Conservation (phyloP, 2,113 vertebrate species). For the Lethenteron reissneri region DNA sequence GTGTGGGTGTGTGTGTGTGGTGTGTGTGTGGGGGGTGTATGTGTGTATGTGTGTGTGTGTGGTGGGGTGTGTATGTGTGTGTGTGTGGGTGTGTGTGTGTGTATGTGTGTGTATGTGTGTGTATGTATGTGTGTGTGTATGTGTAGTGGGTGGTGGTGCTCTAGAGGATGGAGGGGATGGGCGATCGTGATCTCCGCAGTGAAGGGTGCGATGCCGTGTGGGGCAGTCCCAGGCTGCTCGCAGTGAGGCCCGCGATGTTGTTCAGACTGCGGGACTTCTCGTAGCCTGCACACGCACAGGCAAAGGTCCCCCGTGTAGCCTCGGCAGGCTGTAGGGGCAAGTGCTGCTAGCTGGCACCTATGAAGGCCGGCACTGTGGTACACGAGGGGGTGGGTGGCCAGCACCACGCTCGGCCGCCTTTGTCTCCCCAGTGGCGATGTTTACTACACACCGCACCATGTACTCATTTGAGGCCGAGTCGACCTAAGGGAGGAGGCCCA, state of each 20-base stretch:
- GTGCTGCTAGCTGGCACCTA: constrained; percentile 11
- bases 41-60: constrained; percentile 11
- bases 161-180: constrained; percentile 70
- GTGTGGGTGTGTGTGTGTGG: constrained; percentile 14
- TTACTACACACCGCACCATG: no score
- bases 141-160: constrained; percentile 13
- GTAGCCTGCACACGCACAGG: constrained; percentile 30
- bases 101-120: background rate
- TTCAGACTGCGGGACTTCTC: constrained; percentile 70
- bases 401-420: no score
- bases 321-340: constrained; percentile 17
- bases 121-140: background rate
- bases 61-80: no score
- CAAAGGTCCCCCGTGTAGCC: constrained; percentile 2
- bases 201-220: constrained; percentile 44
- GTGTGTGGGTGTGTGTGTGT: background rate
- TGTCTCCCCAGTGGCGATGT: no score
- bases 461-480: no score
- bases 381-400: no score
- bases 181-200: constrained; percentile 43
- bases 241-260: constrained; percentile 61
- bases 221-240: constrained; percentile 45
- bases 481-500: no score
- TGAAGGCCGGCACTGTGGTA: no score
- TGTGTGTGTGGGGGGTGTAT: constrained; percentile 13